These are phyloP conservation scores for Struthidea cinerea DNA, from an alignment of 2,113 vertebrate species.

Conservation along the genomic window DNA sequence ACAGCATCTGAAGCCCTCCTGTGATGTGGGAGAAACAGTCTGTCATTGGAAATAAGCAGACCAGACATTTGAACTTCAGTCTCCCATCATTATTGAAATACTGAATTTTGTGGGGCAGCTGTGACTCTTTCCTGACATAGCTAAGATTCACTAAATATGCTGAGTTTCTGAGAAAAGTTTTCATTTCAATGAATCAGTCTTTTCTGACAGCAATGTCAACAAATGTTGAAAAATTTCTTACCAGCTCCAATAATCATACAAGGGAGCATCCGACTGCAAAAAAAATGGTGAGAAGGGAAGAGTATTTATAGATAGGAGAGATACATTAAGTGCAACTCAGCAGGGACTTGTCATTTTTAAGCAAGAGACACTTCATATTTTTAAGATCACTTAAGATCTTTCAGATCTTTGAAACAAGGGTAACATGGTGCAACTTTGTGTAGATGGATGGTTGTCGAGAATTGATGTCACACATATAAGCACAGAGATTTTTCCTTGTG, in stretches of 20 bases:
- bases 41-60: background rate
- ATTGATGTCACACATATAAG: fast-evolving
- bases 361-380: background rate
- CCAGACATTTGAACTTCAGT: background rate
- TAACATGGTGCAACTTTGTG: background rate
- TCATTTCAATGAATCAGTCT: background rate
- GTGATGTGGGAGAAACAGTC: background rate
- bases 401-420: background rate
- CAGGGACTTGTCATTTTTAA: background rate
- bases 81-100: background rate
- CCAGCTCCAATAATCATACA: background rate
- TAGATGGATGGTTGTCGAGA: background rate
- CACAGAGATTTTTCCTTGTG: background rate
- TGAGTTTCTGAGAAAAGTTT: background rate
- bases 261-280: background rate
- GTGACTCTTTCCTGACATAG: background rate
- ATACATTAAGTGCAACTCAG: background rate
- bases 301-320: background rate
- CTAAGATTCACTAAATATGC: background rate
- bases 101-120: background rate
- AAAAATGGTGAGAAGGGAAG: background rate
- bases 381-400: background rate
- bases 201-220: background rate
- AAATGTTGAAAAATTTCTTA: background rate
- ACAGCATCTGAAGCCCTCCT: background rate